Evolutionary conservation across 2,888 invertebrate species (phyloP).

Genomic region (Aleiodes alternator): DNA sequence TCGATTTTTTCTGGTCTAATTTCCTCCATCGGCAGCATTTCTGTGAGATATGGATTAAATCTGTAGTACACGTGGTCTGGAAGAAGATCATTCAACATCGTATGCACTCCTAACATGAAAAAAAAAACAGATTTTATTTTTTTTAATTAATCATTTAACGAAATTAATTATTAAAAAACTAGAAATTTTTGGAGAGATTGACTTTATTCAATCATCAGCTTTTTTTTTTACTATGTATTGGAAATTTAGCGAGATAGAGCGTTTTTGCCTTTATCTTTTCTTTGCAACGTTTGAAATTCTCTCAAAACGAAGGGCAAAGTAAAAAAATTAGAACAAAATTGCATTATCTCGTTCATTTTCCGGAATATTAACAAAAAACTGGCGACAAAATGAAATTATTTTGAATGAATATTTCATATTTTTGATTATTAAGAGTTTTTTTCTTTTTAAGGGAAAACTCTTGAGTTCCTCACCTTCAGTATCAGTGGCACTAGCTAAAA

Average conservation of each 20-base stretch:
- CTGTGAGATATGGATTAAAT: conserved; percentile 91
- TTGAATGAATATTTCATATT: too few species aligned
- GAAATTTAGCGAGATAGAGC: too few species aligned
- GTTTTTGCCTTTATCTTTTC: too few species aligned
- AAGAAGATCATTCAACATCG: conserved; percentile 84
- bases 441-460: too few species aligned
- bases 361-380: too few species aligned
- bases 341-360: too few species aligned
- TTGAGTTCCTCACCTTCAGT: conserved; percentile 81
- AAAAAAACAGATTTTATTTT: conserved; percentile 1
- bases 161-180: conserved; percentile 11
- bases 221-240: too few species aligned
- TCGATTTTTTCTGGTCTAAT: conserved; percentile 83
- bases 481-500: conserved; percentile 90
- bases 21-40: conserved; percentile 88
- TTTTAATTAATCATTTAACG: neutral
- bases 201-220: neutral
- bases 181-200: conserved; percentile 30
- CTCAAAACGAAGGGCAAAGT: too few species aligned
- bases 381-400: too few species aligned
- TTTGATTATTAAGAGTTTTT: too few species aligned
- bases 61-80: conserved; percentile 86
- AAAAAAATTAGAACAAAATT: too few species aligned
- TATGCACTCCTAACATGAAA: conserved; percentile 82
- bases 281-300: too few species aligned